phyloP scores from a whole-genome alignment of 2,113 vertebrate genomes.

The Oenanthe melanoleuca region DNA sequence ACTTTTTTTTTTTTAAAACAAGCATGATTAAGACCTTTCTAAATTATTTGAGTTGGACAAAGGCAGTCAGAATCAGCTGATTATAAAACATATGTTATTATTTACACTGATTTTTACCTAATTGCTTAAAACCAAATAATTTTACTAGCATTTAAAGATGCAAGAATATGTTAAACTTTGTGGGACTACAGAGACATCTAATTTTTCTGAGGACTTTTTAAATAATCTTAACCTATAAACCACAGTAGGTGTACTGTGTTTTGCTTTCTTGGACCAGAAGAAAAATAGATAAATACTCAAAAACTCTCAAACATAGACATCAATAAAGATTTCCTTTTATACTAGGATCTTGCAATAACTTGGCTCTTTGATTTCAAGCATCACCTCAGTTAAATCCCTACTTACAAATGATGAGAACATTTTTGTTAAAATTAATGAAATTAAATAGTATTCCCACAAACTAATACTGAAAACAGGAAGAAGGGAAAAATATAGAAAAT shows the following conservation, averaged over 20 bases:
- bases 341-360: background rate
- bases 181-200: background rate
- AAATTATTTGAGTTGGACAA: background rate
- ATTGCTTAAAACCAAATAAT: background rate
- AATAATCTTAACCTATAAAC: background rate
- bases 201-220: background rate
- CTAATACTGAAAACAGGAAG: background rate
- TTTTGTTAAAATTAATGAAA: background rate
- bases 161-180: fast-evolving
- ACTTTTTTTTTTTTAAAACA: background rate
- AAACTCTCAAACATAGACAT: background rate
- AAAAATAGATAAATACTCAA: background rate
- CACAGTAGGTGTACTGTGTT: fast-evolving
- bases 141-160: background rate
- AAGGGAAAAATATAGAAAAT: fast-evolving
- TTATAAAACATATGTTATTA: background rate
- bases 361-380: background rate
- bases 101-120: background rate
- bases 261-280: background rate
- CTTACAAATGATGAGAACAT: background rate
- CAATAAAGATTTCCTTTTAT: background rate
- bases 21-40: background rate
- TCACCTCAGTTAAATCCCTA: background rate
- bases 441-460: background rate
- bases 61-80: background rate